phyloP scores from a whole-genome alignment of 92 coral and sea anemone species.

The Actinernus sp. region DNA sequence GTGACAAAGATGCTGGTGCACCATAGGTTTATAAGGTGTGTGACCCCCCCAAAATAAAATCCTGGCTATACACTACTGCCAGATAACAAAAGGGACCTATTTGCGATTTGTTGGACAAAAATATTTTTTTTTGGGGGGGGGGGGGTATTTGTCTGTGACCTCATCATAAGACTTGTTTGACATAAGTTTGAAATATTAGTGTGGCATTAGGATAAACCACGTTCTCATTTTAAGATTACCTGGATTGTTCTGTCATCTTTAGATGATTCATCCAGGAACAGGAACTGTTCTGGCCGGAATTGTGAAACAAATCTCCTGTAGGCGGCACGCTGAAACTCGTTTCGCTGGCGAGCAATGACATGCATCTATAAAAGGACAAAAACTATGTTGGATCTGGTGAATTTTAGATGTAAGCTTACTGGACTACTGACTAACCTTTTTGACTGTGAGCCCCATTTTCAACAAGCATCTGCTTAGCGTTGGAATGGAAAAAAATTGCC shows the following conservation, averaged over 20 bases:
- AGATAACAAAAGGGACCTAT: too few relatives aligned
- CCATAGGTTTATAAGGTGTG: too few relatives aligned
- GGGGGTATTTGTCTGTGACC: too few relatives aligned
- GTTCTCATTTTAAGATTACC: conserved; percentile 1
- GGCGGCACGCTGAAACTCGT: conserved; percentile 3
- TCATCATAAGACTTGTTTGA: too few relatives aligned
- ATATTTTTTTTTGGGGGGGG: too few relatives aligned
- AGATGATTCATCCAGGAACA: conserved; percentile 25
- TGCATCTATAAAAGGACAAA: conserved; percentile 10
- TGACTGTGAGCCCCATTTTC: not conserved
- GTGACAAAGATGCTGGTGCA: too few relatives aligned
- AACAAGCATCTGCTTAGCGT: not conserved
- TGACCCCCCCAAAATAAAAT: too few relatives aligned
- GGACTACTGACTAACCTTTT: conserved; percentile 3
- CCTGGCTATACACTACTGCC: too few relatives aligned
- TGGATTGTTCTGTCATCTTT: conserved; percentile 23
- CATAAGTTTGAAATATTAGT: too few relatives aligned
- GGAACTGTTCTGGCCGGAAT: conserved; percentile 8
- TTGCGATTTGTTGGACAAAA: too few relatives aligned
- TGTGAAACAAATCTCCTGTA: conserved; percentile 14
- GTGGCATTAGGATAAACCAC: not conserved
- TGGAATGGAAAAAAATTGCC: not conserved
- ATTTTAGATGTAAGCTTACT: not conserved
- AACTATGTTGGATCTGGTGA: not conserved
- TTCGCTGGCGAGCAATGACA: conserved; percentile 5